phyloP scores from a whole-genome alignment of 2,888 invertebrate species.

The Pammene aurita region DNA sequence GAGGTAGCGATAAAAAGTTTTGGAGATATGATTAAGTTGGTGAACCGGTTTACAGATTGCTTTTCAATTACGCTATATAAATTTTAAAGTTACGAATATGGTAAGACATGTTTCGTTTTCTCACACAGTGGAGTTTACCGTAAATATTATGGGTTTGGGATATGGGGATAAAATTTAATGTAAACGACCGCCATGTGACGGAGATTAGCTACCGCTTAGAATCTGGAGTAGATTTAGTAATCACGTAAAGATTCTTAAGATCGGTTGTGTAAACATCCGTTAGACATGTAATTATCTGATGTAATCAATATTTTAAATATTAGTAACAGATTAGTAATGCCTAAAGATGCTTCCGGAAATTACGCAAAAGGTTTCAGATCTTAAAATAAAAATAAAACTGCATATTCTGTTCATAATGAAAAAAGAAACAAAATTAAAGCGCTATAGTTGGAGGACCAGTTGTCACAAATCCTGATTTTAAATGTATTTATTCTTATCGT shows the following conservation, averaged over 20 bases:
- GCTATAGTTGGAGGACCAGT: no score
- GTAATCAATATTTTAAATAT: not conserved
- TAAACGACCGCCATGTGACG: not conserved
- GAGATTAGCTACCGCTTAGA: not conserved
- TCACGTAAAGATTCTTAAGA: not conserved
- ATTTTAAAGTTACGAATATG: slow-evolving; percentile 47
- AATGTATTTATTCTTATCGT: no score
- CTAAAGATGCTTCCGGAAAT: no score
- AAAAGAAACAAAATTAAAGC: no score
- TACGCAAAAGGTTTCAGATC: no score
- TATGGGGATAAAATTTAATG: no score
- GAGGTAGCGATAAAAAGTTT: slow-evolving; percentile 19
- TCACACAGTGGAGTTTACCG: slow-evolving; percentile 11
- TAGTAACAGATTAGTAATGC: not conserved
- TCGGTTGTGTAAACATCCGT: slow-evolving; percentile 3
- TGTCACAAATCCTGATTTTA: no score
- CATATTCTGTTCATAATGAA: no score
- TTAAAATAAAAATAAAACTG: no score
- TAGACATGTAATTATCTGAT: not conserved
- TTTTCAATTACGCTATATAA: slow-evolving; percentile 46
- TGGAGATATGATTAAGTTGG: slow-evolving; percentile 22
- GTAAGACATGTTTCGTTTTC: slow-evolving; percentile 4
- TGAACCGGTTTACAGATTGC: slow-evolving; percentile 45
- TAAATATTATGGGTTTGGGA: slow-evolving; percentile 17
- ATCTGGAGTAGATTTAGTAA: not conserved